phyloP scores from a whole-genome alignment of 2,888 invertebrate genomes.

The Gonocerus acuteangulatus region DNA sequence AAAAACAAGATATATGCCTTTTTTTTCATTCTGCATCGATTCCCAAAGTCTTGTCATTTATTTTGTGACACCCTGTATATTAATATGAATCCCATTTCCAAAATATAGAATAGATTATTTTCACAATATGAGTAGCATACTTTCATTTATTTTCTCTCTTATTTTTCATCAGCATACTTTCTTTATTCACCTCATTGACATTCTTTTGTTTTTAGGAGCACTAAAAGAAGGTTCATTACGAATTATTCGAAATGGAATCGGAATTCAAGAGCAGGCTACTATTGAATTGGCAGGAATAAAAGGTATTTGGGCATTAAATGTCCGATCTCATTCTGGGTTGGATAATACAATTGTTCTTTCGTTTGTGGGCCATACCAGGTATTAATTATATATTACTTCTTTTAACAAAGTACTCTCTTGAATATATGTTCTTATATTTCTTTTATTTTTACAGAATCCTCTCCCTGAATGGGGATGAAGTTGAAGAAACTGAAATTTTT shows the following conservation, averaged over 20 bases:
- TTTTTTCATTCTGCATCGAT: too few species aligned
- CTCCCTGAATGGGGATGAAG: slow-evolving; percentile 87
- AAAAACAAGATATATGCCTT: too few species aligned
- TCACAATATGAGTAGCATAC: too few species aligned
- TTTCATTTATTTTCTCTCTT: too few species aligned
- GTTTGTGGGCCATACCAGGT: slow-evolving; percentile 87
- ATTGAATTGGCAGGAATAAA: slow-evolving; percentile 96
- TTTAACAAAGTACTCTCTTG: neutral
- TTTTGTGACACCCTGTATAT: too few species aligned
- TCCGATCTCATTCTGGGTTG: slow-evolving; percentile 46
- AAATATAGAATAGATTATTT: too few species aligned
- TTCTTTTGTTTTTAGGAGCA: slow-evolving; percentile 43
- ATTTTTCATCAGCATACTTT: too few species aligned
- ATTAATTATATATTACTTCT: neutral
- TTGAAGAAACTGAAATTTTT: slow-evolving; percentile 90
- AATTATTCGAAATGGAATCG: slow-evolving; percentile 96
- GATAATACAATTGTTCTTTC: slow-evolving; percentile 90
- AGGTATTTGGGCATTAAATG: slow-evolving; percentile 93
- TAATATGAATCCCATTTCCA: too few species aligned
- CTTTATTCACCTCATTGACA: too few species aligned
- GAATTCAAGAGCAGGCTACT: slow-evolving; percentile 94
- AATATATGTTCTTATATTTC: slow-evolving; percentile 32
- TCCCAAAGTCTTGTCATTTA: too few species aligned
- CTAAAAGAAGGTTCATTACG: slow-evolving; percentile 95
- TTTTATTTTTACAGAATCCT: slow-evolving; percentile 53